A percentile compares a stretch with the other conserved stretches of the same genome.
phyloP scores from a whole-genome alignment of 2,888 invertebrate genomes.

The Tridacna crocea region DNA sequence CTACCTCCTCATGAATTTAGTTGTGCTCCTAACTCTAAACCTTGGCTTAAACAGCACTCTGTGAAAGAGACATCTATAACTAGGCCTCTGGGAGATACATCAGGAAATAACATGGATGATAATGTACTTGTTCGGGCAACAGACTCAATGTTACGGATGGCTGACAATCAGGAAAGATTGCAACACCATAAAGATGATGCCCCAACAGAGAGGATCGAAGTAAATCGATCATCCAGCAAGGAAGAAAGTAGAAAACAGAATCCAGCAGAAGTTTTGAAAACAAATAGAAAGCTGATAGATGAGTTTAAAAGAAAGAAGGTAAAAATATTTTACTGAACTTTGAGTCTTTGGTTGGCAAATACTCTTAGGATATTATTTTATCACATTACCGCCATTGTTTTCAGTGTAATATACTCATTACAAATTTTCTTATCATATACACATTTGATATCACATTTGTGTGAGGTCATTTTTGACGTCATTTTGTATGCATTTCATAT shows the following conservation, averaged over 20 bases:
- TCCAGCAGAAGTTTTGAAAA: conserved; percentile 64
- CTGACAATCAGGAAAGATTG: conserved; percentile 37
- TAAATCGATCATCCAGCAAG: conserved; percentile 56
- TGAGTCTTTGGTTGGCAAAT: not conserved
- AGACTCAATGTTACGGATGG: conserved; percentile 55
- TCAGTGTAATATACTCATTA: no score
- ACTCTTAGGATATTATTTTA: not conserved
- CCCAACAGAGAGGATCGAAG: conserved; percentile 34
- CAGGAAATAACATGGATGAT: conserved; percentile 21
- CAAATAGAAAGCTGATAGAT: conserved; percentile 74
- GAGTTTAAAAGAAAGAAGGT: conserved; percentile 72
- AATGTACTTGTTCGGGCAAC: conserved; percentile 38
- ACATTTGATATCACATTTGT: no score
- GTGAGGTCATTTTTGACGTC: no score
- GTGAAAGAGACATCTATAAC: not conserved
- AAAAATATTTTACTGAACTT: conserved; percentile 5
- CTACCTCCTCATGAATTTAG: conserved; percentile 70
- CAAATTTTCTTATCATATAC: no score
- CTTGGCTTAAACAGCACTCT: conserved; percentile 31
- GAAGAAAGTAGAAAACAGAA: conserved; percentile 46
- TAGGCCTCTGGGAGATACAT: not conserved
- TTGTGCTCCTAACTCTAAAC: conserved; percentile 55
- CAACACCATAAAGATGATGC: conserved; percentile 2
- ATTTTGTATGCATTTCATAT: no score
- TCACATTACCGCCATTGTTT: not conserved